Evolutionary conservation across 2,888 invertebrate species (phyloP).

Genomic region (Rhagonycha fulva): DNA sequence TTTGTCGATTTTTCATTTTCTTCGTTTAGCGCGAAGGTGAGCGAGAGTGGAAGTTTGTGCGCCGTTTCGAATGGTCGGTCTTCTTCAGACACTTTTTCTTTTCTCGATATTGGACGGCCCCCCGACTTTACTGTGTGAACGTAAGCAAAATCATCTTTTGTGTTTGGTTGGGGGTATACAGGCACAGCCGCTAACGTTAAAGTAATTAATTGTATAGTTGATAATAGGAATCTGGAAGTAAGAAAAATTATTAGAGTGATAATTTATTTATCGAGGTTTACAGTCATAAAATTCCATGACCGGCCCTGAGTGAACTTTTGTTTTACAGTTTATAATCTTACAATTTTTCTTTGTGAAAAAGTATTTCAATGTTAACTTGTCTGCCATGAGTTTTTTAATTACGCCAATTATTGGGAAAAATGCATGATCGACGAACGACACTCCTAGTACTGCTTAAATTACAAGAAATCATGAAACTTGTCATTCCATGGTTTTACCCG

Average conservation of each 20-base stretch:
- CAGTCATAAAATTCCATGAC: background rate
- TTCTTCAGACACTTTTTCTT: conserved; percentile 44
- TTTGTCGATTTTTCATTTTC: conserved; percentile 36
- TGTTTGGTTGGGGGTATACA: conserved; percentile 66
- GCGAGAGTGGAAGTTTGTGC: conserved; percentile 68
- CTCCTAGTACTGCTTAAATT: background rate
- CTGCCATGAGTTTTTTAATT: conserved; percentile 1
- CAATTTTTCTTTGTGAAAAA: conserved; percentile 13
- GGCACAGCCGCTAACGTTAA: conserved; percentile 56
- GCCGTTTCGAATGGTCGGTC: conserved; percentile 67
- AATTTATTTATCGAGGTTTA: background rate
- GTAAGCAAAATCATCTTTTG: conserved; percentile 69
- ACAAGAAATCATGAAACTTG: background rate
- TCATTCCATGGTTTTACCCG: background rate
- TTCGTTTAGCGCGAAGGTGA: conserved; percentile 50
- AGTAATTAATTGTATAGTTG: conserved; percentile 29
- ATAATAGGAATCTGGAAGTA: conserved; percentile 43
- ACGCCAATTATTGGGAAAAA: background rate
- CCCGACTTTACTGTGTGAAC: conserved; percentile 57
- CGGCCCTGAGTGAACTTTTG: background rate
- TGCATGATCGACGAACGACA: background rate
- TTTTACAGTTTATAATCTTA: background rate
- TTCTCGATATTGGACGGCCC: conserved; percentile 48
- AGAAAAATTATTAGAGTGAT: background rate
- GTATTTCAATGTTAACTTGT: conserved; percentile 26